Evolutionary conservation across 2,113 vertebrate genomes (phyloP), one percentile per base, ranked within the genome.

Genomic region (Entelurus aequoreus): DNA sequence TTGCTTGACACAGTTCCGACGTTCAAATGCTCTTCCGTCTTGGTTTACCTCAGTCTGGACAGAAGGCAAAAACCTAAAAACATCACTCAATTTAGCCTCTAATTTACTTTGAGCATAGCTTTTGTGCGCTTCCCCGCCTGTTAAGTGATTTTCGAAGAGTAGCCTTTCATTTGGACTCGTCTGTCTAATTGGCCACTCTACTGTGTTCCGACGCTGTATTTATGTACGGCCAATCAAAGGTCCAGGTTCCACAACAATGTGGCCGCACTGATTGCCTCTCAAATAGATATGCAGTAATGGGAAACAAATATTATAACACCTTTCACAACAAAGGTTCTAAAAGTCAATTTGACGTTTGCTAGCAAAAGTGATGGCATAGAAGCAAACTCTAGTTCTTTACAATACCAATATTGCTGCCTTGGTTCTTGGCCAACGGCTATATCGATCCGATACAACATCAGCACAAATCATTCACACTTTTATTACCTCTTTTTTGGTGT

Each of bases 101-200:
- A n/a, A 38, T 36, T 68, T 54, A 48, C 14, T 51, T 66, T 44
- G 61, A 71, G 50, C 40, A 48, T 35, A 50, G 54, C 13, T 16
- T 10, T 10, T 50, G n/a, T 19, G 4, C 42, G 14, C 9, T 28
- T 28, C 28, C 28, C 28, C 28, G 28, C 28, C 28, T 28, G 60
- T 61, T 46, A 46, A 46, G 42, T 46, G 42, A 11, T 9, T 35
- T 54, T 9, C 1, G 10, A 8, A 51, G 50, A 51, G 54, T 37
- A 16, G 7, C 35, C 58, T 59, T 36, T n/a, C 13, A 6, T 63
- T 44, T n/a, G 40, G 42, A 46, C 10, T 44, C 42, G 42, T 46
- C 48, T 63, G 49, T 19, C n/a, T 51, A 51, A 51, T 51, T 51
- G 49, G 16, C 19, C 49, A 19, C 16, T 51, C 19, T 51, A 19